Evolutionary conservation across 2,113 vertebrate species (phyloP).

Genomic region (Chloebia gouldiae): DNA sequence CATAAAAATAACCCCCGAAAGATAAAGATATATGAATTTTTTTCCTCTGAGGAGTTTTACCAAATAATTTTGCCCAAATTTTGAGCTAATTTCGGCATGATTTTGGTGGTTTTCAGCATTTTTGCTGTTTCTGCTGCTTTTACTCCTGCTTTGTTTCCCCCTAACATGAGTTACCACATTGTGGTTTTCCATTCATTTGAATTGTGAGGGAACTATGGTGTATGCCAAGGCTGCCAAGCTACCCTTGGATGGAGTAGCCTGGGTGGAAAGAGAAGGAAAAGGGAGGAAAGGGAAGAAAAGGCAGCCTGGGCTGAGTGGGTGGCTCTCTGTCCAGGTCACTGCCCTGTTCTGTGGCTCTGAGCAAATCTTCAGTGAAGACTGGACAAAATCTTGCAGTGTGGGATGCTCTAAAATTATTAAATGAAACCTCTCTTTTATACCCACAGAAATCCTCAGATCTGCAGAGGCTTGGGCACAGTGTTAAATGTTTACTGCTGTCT

Average conservation of each 20-base stretch:
- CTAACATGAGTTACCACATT: neutral
- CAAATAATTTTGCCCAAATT: neutral
- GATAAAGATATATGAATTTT: fast-evolving
- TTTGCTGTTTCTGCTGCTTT: neutral
- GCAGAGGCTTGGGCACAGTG: neutral
- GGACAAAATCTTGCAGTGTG: neutral
- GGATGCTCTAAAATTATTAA: neutral
- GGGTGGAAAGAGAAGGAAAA: neutral
- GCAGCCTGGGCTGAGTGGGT: neutral
- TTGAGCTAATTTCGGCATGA: neutral
- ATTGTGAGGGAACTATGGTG: neutral
- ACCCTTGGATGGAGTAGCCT: neutral
- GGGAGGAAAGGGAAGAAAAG: neutral
- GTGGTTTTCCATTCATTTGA: neutral
- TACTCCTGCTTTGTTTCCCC: neutral
- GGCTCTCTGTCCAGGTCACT: fast-evolving
- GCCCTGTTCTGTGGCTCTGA: neutral
- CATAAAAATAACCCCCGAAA: neutral
- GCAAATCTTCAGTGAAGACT: neutral
- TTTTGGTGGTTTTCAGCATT: neutral
- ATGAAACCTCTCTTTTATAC: neutral
- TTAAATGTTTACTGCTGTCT: neutral
- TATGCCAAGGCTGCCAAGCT: neutral
- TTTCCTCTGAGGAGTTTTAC: neutral
- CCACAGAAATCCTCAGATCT: neutral